A percentile compares a stretch with the other conserved stretches of the same genome.
Conservation (phyloP, 64 coral and sea anemone genomes). For the Pocillopora damicornis region DNA sequence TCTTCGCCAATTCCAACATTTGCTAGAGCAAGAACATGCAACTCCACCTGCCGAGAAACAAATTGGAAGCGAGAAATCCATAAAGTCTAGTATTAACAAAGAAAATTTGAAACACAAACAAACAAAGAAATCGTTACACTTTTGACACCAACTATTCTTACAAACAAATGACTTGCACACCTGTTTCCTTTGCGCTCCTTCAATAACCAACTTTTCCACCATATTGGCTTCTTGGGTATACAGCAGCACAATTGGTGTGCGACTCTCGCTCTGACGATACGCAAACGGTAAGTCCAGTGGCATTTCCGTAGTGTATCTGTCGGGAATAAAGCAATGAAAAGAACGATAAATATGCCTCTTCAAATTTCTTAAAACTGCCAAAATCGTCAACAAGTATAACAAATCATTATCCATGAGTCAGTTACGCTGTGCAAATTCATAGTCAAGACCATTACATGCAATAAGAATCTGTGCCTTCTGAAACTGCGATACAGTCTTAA, state of each 20-base stretch:
- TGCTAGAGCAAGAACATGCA: constrained; percentile 70
- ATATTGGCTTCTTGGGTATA: constrained; percentile 85
- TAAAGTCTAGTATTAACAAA: no score
- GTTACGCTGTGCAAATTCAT: no score
- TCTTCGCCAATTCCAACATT: constrained; percentile 71
- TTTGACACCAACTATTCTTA: no score
- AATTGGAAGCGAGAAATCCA: background rate
- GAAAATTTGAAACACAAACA: no score
- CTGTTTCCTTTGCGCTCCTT: constrained; percentile 82
- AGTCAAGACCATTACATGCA: no score
- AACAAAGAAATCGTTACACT: no score
- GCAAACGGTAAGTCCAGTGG: constrained; percentile 79
- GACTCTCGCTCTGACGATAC: constrained; percentile 92
- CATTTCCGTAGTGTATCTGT: constrained; percentile 78
- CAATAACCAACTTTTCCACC: constrained; percentile 83
- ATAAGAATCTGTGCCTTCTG: no score
- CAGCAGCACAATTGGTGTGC: constrained; percentile 82
- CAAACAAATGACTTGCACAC: constrained; percentile 27
- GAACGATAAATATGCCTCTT: background rate
- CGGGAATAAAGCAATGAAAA: background rate
- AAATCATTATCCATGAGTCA: background rate
- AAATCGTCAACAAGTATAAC: background rate
- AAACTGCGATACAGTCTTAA: no score
- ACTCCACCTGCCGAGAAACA: constrained; percentile 61
- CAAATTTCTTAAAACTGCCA: no score